Evolutionary conservation across 2,888 invertebrate species (phyloP).

Genomic region (Drosophila prostipennis): DNA sequence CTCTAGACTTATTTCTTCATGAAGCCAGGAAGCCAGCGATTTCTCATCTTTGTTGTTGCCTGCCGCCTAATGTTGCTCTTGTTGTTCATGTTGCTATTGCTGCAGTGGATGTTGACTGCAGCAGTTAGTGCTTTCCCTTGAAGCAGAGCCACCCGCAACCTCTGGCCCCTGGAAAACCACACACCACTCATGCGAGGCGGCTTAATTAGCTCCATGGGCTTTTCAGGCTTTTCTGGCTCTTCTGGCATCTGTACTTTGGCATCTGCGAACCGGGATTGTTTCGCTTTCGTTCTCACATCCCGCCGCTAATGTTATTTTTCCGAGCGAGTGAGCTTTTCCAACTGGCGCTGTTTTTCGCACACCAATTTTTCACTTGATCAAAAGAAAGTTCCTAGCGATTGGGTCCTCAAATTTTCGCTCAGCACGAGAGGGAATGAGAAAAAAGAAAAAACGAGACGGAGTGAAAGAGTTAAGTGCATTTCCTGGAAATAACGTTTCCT

Average conservation of each 20-base stretch:
- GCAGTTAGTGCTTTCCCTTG: conserved; percentile 46
- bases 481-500: conserved; percentile 74
- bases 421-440: conserved; percentile 14
- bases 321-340: conserved; percentile 25
- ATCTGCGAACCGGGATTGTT: conserved; percentile 31
- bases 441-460: conserved; percentile 3
- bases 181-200: conserved; percentile 52
- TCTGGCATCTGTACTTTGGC: conserved; percentile 16
- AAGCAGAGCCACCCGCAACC: conserved; percentile 45
- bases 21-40: conserved; percentile 71
- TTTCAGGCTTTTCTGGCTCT: conserved; percentile 7
- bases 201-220: conserved; percentile 61
- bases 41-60: conserved; percentile 68
- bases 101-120: conserved; percentile 24
- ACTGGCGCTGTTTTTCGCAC: conserved; percentile 21
- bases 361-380: conserved; percentile 30
- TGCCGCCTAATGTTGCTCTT: conserved; percentile 21
- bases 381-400: conserved; percentile 42
- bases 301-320: conserved; percentile 24
- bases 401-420: conserved; percentile 34
- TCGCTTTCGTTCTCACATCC: conserved; percentile 48
- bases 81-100: conserved; percentile 3
- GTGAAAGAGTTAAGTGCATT: conserved; percentile 52
- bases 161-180: conserved; percentile 23
- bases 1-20: conserved; percentile 38